A percentile compares a stretch with the other conserved stretches of the same genome.
These are phyloP conservation scores for Eublepharis macularius DNA, from an alignment of 2,113 vertebrate genomes.

Conservation along the genomic window DNA sequence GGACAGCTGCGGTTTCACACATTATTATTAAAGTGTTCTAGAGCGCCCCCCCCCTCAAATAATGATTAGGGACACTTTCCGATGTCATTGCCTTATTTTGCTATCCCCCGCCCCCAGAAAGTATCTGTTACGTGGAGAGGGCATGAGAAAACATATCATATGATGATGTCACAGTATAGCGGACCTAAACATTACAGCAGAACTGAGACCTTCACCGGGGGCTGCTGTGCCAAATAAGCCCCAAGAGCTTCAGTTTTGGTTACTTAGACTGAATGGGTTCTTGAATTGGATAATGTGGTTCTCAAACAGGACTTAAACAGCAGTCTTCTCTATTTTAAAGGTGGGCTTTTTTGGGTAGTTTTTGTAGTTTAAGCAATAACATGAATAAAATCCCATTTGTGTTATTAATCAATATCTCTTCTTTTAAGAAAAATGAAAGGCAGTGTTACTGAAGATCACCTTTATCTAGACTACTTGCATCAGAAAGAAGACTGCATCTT, in stretches of 20 bases:
- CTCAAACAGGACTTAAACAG: background rate
- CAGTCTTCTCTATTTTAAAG: background rate
- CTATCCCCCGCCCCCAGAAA: no score
- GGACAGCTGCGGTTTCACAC: background rate
- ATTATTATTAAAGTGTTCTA: background rate
- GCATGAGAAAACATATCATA: background rate
- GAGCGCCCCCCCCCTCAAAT: background rate
- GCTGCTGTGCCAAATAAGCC: background rate
- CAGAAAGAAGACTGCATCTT: conserved; percentile 72
- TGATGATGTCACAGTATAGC: background rate
- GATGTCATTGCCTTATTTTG: background rate
- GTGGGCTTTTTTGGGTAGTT: no score
- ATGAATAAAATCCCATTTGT: conserved; percentile 1
- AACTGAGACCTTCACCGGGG: background rate
- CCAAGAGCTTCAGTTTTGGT: background rate
- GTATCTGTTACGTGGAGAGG: background rate
- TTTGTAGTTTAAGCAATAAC: background rate
- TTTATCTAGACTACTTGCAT: conserved; percentile 83
- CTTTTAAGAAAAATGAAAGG: conserved; percentile 81
- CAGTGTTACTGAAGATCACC: conserved; percentile 68
- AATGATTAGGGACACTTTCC: background rate
- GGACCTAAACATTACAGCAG: background rate
- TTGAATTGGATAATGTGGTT: background rate
- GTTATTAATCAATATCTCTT: conserved; percentile 45
- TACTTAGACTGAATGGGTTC: background rate